Evolutionary conservation across 1,140 invertebrate genomes (phyloP).

Genomic region (Drosophila pachea): DNA sequence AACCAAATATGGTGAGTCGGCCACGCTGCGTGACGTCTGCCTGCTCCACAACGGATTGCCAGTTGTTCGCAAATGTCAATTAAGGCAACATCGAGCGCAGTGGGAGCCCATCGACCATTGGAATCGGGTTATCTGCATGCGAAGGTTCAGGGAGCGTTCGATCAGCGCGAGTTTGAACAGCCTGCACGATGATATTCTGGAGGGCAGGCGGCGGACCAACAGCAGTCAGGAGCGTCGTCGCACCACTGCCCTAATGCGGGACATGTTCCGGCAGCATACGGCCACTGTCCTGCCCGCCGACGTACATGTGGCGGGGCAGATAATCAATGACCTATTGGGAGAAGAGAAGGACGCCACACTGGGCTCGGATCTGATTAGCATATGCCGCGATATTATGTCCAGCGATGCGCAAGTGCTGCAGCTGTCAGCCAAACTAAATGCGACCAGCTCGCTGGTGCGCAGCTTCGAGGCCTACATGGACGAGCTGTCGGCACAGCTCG

Average conservation of each 20-base stretch:
- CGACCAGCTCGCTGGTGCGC: constrained; percentile 60
- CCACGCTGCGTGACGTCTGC: constrained; percentile 56
- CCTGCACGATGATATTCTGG: constrained; percentile 58
- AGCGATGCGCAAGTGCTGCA: constrained; percentile 51
- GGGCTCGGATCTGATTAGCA: constrained; percentile 53
- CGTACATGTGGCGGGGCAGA: constrained; percentile 60
- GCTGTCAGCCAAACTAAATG: constrained; percentile 59
- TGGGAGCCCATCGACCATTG: constrained; percentile 56
- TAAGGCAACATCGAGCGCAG: constrained; percentile 21
- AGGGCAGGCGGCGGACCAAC: constrained; percentile 39
- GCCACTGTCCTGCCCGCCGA: constrained; percentile 58
- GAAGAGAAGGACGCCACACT: constrained; percentile 51
- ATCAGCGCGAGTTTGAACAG: constrained; percentile 54
- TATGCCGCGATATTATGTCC: constrained; percentile 69
- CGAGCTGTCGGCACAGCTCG: constrained; percentile 48
- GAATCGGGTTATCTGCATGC: constrained; percentile 47
- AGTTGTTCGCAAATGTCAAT: constrained; percentile 52
- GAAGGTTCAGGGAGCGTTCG: constrained; percentile 45
- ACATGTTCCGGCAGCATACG: constrained; percentile 45
- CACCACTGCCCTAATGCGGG: constrained; percentile 36
- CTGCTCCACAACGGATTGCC: constrained; percentile 60
- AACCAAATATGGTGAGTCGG: constrained; percentile 47
- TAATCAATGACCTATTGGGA: constrained; percentile 48
- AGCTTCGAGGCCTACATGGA: constrained; percentile 71
- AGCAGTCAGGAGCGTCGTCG: constrained; percentile 40